These are phyloP conservation scores for Pipistrellus kuhlii DNA, from an alignment of 2,797 vertebrate genomes.

Conservation along the genomic window DNA sequence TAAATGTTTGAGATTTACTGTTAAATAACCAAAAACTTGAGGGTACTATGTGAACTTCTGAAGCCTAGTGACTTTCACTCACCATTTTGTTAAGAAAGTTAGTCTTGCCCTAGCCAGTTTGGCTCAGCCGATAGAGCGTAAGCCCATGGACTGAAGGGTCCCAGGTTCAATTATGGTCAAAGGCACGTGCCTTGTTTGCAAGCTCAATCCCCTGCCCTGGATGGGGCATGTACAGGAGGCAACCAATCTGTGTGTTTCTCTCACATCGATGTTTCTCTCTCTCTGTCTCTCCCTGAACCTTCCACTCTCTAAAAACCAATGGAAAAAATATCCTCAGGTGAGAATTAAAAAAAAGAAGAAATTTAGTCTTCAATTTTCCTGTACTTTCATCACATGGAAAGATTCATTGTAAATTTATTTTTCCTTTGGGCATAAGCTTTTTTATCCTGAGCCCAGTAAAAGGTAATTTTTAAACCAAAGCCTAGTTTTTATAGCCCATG, in stretches of 20 bases:
- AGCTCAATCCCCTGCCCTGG: too few species aligned
- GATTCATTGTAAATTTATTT: neutral
- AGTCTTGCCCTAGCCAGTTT: neutral
- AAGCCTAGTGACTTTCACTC: neutral
- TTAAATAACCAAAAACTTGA: slow-evolving; percentile 4
- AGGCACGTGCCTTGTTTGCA: too few species aligned
- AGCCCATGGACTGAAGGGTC: too few species aligned
- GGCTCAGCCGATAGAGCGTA: too few species aligned
- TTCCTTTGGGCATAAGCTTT: neutral
- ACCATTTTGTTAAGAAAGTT: slow-evolving; percentile 40
- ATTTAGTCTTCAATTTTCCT: slow-evolving; percentile 28
- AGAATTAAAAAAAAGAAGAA: neutral
- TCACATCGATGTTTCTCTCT: too few species aligned
- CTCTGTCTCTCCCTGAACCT: too few species aligned
- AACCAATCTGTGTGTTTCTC: too few species aligned
- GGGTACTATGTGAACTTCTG: neutral
- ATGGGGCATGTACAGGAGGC: too few species aligned
- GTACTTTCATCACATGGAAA: neutral
- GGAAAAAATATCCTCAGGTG: too few species aligned
- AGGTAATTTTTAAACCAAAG: slow-evolving; percentile 49
- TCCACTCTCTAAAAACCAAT: too few species aligned
- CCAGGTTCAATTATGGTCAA: too few species aligned
- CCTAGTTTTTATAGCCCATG: slow-evolving; percentile 24
- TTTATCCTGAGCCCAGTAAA: neutral
- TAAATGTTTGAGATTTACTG: slow-evolving; percentile 40